Evolutionary conservation across 2,113 vertebrate species (phyloP).

Genomic region (Pogona vitticeps): DNA sequence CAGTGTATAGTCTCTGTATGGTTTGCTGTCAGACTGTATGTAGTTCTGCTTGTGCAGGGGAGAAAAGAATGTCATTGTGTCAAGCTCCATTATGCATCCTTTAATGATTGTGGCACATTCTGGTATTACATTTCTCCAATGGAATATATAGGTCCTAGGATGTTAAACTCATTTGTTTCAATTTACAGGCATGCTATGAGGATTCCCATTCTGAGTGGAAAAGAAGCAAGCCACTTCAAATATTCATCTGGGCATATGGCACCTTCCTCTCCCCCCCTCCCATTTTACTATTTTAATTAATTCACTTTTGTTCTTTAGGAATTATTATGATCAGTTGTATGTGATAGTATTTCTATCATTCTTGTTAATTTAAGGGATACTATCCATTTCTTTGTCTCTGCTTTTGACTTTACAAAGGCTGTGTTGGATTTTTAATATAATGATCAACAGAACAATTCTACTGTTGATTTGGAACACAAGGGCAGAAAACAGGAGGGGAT

Average conservation of each 20-base stretch:
- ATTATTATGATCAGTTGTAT: too few relatives aligned
- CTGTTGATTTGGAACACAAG: too few relatives aligned
- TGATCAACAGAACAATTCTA: too few relatives aligned
- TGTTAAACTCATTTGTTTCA: conserved; percentile 23
- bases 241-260: not conserved
- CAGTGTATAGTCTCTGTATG: conserved; percentile 17
- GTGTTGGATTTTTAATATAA: too few relatives aligned
- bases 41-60: conserved; percentile 13
- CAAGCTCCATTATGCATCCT: conserved; percentile 18
- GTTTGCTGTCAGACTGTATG: conserved; percentile 16
- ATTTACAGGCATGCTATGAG: conserved; percentile 4
- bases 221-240: not conserved
- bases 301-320: too few relatives aligned
- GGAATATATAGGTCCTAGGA: conserved; percentile 5
- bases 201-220: not conserved
- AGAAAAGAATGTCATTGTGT: conserved; percentile 38
- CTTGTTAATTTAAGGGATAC: too few relatives aligned
- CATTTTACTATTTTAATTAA: too few relatives aligned
- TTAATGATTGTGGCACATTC: conserved; percentile 29
- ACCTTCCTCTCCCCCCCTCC: too few relatives aligned
- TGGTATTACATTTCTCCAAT: conserved; percentile 13
- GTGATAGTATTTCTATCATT: too few relatives aligned
- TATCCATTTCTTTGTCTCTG: too few relatives aligned
- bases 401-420: too few relatives aligned
- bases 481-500: too few relatives aligned